Base-by-base conservation (phyloP, 2,113 vertebrate species). In the Camelus bactrianus region DNA sequence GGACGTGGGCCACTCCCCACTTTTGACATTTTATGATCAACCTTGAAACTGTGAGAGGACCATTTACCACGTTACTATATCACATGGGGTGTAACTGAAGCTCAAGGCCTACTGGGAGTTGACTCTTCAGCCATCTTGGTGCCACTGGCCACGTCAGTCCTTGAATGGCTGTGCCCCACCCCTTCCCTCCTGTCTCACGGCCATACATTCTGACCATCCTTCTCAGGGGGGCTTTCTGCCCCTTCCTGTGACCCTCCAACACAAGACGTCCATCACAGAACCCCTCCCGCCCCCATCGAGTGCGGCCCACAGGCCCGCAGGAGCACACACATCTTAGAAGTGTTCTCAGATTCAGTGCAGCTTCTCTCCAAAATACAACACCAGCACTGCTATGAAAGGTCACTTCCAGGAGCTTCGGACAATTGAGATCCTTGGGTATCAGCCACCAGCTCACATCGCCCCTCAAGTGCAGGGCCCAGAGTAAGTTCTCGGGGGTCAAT, bases 241-340 rank as follows among this genome's bases (percentile, higher is more conserved):
- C 16, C 5, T 62, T 7, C 48, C 42, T 11, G 19, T 58, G 22
- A 82, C 14, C 42, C 19, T 64, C 65, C 30, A 24, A 42, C 9
- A 32, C 19, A 70, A 50, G 1, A 3, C 4, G 6, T 35, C 11
- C 4, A 4, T 35, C 11, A 42, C n/a, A 26, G 11, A 73, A 32
- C 3, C 12, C 3, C 30, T 67, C 24, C 35, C 1, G 2, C 46
- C 14, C 5, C n/a, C 38, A 42, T 24, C 32, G 38, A 3, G 14
- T 14, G 20, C 3, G 26, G 10, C 8, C n/a, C 24, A 0, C 0
- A 12, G 42, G 16, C 35, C 17, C 28, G 10, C 6, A 15, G 42
- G 32, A 80, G 54, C 38, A 64, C 14, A 22, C 32, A 30, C 5
- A 24, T 1, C 32, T 94, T 56, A 64, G 28, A 82, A 17, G 7